Evolutionary conservation across 2,888 invertebrate genomes (phyloP).

Genomic region (Ametastegia equiseti): DNA sequence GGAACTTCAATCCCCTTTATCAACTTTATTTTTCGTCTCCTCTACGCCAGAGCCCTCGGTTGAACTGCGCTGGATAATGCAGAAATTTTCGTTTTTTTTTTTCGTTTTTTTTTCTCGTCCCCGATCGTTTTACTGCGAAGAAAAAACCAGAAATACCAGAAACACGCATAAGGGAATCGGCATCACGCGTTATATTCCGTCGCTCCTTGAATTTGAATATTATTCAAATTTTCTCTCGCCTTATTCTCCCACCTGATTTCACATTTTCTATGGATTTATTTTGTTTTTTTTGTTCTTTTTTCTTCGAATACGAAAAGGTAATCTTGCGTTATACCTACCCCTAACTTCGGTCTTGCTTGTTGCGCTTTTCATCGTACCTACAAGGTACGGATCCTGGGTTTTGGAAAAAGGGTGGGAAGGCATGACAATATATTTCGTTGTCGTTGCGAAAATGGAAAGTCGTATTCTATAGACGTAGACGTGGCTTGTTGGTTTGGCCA

Average conservation of each 20-base stretch:
- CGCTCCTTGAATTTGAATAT: too few species aligned
- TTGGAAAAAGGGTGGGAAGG: neutral
- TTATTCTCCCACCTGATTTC: neutral
- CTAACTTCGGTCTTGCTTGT: neutral
- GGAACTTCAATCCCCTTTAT: too few species aligned
- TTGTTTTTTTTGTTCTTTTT: neutral
- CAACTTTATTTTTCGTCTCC: too few species aligned
- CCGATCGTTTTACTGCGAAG: too few species aligned
- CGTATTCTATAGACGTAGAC: neutral
- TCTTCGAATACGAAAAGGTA: neutral
- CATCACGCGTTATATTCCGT: too few species aligned
- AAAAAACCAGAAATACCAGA: too few species aligned
- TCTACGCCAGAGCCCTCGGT: too few species aligned
- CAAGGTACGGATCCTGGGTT: neutral
- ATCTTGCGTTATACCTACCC: too few species aligned
- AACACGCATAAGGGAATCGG: too few species aligned
- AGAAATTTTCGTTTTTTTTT: too few species aligned
- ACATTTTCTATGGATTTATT: neutral
- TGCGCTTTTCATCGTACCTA: neutral
- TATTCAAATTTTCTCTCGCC: neutral
- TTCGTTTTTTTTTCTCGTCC: too few species aligned
- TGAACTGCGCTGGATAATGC: too few species aligned
- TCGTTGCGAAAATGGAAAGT: neutral
- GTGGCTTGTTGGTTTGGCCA: neutral
- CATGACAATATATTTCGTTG: neutral